Base-by-base conservation (phyloP, 2,113 vertebrate species). In the Aegotheles bennettii region DNA sequence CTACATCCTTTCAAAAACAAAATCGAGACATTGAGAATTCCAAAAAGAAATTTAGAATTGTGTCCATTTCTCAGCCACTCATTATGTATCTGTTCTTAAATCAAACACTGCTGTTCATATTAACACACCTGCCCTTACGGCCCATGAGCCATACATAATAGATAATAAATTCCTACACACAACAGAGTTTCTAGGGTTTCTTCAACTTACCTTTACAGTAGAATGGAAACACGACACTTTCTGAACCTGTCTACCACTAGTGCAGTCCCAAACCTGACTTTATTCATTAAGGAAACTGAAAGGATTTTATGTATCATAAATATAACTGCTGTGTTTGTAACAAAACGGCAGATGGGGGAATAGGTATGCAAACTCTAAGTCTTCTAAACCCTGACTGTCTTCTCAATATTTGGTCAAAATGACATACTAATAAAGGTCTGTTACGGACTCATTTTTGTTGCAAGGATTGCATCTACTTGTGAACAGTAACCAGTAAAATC, bases 151-250 rank as follows among this genome's bases (percentile, higher is more conserved):
- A 79, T 26, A 76, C 18, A 15, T 6, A 54, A 59, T 2, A 83
- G 50, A 51, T 6, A 54, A 59, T 2, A 83, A 25, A 51, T 47
- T 45, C 38, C 31, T 20, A 48, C 13, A 45, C 16, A 45, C 45
- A 45, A 6, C n/a, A n/a, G n/a, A n/a, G n/a, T n/a, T n/a, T n/a
- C 51, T 7, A 51, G 16, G 25, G 29, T 51, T 89, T 84, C 47
- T 16, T 77, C 42, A 65, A 68, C 87, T 96, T 98, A 99, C 99
- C 99, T 99, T 99, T 21, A 99, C 99, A 76, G 99, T 99, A 16
- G 99, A 99, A 97, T 99, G 99, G 64, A 99, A 99, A 82, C 98
- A 98, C 7, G 98, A 98, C 33, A 99, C 97, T 75, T 98, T 99
- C 89, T 98, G 98, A 89, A 99, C 93, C 74, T 99, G 97, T 94